phyloP scores from a whole-genome alignment of 2,113 vertebrate species.

The Poeciliopsis retropinna region DNA sequence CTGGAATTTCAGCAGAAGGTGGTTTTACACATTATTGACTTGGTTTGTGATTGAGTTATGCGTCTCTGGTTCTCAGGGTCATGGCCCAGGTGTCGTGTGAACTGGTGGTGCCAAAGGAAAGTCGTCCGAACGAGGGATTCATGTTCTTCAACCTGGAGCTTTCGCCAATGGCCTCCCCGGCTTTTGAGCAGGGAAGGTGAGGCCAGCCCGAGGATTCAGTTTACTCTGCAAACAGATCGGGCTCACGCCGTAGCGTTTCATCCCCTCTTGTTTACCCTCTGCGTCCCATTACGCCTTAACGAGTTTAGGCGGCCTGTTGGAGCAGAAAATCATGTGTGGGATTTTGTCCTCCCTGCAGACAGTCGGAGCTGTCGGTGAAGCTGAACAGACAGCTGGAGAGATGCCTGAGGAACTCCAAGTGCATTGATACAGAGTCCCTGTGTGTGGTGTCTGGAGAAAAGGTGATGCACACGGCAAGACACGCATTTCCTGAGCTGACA shows the following conservation, averaged over 20 bases:
- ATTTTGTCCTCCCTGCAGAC: slow-evolving; percentile 78
- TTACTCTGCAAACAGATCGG: neutral
- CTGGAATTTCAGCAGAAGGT: neutral
- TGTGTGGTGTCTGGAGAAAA: slow-evolving; percentile 96
- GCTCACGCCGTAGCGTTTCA: neutral
- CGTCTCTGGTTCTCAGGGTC: slow-evolving; percentile 79
- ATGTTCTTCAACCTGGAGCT: slow-evolving; percentile 95
- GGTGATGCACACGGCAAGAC: slow-evolving; percentile 72
- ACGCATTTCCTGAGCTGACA: neutral
- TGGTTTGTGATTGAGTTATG: neutral
- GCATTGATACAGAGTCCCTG: slow-evolving; percentile 95
- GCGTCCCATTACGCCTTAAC: neutral
- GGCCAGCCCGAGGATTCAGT: rapidly evolving
- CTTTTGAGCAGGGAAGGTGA: slow-evolving; percentile 93
- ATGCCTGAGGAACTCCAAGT: slow-evolving; percentile 94
- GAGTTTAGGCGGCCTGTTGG: neutral
- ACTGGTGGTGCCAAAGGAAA: slow-evolving; percentile 91
- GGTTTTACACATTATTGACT: neutral
- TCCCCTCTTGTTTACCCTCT: neutral
- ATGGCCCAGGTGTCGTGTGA: slow-evolving; percentile 96
- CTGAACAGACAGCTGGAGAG: slow-evolving; percentile 93
- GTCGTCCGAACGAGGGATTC: slow-evolving; percentile 92
- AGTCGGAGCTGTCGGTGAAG: slow-evolving; percentile 91
- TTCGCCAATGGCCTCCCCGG: slow-evolving; percentile 93
- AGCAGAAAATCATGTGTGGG: neutral